phyloP scores from a whole-genome alignment of 2,888 invertebrate genomes.

The Tiliacea citrago region DNA sequence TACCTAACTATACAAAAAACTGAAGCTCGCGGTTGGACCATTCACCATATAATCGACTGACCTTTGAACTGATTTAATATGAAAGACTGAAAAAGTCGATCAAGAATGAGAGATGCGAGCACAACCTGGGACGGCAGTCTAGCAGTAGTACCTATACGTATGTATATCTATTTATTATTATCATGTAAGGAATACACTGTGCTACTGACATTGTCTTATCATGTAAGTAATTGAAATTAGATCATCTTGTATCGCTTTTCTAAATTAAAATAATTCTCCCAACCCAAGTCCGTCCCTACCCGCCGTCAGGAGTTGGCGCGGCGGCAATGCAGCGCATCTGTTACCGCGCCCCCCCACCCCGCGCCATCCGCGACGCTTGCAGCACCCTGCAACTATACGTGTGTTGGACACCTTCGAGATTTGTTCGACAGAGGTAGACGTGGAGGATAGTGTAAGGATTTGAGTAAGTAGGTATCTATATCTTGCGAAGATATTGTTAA shows the following conservation, averaged over 20 bases:
- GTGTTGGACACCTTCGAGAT: constrained; percentile 60
- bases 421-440: constrained; percentile 36
- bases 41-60: no score
- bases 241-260: neutral
- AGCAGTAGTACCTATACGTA: no score
- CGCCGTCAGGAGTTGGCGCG: constrained; percentile 79
- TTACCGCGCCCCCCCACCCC: constrained; percentile 79
- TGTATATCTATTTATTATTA: no score
- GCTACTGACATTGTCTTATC: no score
- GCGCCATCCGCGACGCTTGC: constrained; percentile 60
- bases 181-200: no score
- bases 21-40: no score
- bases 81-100: neutral
- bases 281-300: constrained; percentile 74
- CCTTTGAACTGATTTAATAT: no score
- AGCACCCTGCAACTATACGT: constrained; percentile 60
- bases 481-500: neutral
- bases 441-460: neutral
- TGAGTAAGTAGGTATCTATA: neutral
- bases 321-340: constrained; percentile 90
- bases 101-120: neutral
- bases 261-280: constrained; percentile 2
- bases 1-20: no score
- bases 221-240: no score
- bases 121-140: no score